Evolutionary conservation across 2,797 vertebrate species (phyloP).

Genomic region (Erethizon dorsatum): DNA sequence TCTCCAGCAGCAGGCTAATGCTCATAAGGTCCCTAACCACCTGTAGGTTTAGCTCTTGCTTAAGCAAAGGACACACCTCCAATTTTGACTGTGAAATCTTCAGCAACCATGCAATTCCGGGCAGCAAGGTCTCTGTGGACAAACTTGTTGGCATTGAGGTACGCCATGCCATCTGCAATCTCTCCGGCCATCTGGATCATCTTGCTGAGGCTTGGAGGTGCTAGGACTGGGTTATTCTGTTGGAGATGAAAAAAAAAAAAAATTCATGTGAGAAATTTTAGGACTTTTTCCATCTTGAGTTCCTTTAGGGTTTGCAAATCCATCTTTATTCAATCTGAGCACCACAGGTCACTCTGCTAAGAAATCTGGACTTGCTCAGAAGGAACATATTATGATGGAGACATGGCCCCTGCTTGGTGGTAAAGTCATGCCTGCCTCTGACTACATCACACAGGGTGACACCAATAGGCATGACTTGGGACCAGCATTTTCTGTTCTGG

Average conservation of each 20-base stretch:
- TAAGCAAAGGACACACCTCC: constrained; percentile 92
- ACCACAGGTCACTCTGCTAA: background rate
- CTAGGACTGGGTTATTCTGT: constrained; percentile 93
- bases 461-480: background rate
- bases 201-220: constrained; percentile 97
- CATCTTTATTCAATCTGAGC: background rate
- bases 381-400: background rate
- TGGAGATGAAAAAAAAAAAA: constrained; percentile 2
- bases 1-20: background rate
- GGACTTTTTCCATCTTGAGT: background rate
- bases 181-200: constrained; percentile 99
- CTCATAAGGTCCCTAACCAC: background rate
- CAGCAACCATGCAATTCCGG: constrained; percentile 99
- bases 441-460: background rate
- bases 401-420: background rate
- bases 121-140: constrained; percentile 99
- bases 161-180: constrained; percentile 99
- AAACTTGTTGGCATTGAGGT: constrained; percentile 99
- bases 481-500: background rate
- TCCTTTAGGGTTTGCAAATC: background rate
- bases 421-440: background rate
- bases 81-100: constrained; percentile 99
- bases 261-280: constrained; percentile 30
- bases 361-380: constrained; percentile 39
- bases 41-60: background rate